phyloP scores from a whole-genome alignment of 2,888 invertebrate species.

The Drosophila limbata region DNA sequence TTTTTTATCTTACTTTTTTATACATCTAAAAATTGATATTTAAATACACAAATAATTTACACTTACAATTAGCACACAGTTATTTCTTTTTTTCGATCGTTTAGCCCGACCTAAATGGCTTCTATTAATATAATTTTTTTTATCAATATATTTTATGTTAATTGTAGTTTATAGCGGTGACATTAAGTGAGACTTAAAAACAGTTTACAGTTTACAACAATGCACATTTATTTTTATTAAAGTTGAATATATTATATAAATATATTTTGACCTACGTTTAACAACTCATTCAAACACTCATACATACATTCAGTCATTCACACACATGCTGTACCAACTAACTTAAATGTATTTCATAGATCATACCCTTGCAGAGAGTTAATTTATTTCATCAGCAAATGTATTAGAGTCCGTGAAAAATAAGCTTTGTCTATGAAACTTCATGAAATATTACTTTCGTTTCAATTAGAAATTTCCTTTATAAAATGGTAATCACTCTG shows the following conservation, averaged over 20 bases:
- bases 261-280: slow-evolving; percentile 35
- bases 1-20: slow-evolving; percentile 47
- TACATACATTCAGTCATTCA: slow-evolving; percentile 13
- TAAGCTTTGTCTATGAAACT: background rate
- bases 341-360: slow-evolving; percentile 58
- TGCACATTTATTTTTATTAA: slow-evolving; percentile 66
- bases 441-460: too few species aligned
- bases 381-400: background rate
- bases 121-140: slow-evolving; percentile 19
- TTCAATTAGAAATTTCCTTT: too few species aligned
- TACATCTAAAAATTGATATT: slow-evolving; percentile 76
- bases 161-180: slow-evolving; percentile 76
- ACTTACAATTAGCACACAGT: slow-evolving; percentile 73
- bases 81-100: slow-evolving; percentile 37
- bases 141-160: slow-evolving; percentile 34
- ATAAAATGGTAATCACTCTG: background rate
- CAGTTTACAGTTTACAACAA: slow-evolving; percentile 79
- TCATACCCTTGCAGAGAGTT: slow-evolving; percentile 20
- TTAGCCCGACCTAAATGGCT: slow-evolving; percentile 31
- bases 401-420: background rate
- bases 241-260: slow-evolving; percentile 29
- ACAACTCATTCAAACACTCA: slow-evolving; percentile 11
- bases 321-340: background rate
- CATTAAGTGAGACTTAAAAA: slow-evolving; percentile 79
- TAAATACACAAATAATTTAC: slow-evolving; percentile 81